phyloP scores from a whole-genome alignment of 2,888 invertebrate genomes.

The Lepidonotus clava region DNA sequence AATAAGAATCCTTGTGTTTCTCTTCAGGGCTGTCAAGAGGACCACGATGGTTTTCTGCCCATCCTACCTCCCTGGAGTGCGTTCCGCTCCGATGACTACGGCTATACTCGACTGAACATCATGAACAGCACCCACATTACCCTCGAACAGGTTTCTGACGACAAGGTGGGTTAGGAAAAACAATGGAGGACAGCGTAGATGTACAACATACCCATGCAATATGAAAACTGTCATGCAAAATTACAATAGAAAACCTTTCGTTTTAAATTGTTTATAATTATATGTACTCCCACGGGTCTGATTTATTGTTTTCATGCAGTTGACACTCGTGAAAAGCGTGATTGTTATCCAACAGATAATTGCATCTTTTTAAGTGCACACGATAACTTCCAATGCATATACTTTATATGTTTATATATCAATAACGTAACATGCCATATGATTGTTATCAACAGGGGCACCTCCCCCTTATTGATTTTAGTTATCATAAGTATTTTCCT shows the following conservation, averaged over 20 bases:
- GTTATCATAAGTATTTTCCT: background rate
- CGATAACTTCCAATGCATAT: too few relatives aligned
- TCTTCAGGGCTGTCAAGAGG: slow-evolving; percentile 87
- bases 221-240: background rate
- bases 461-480: background rate
- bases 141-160: slow-evolving; percentile 52
- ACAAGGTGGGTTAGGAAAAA: background rate
- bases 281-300: background rate
- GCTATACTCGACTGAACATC: slow-evolving; percentile 91
- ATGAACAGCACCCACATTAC: slow-evolving; percentile 89
- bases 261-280: background rate
- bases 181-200: background rate
- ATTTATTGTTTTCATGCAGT: background rate
- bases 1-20: too few relatives aligned
- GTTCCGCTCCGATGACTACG: slow-evolving; percentile 91
- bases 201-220: background rate
- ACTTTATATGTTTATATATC: background rate
- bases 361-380: background rate
- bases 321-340: background rate
- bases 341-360: background rate
- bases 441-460: background rate
- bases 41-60: slow-evolving; percentile 86
- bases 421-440: background rate
- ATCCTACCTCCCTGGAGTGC: slow-evolving; percentile 88
- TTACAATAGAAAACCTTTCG: background rate